Conservation (phyloP, 2,113 vertebrate genomes). For the Paradoxurus hermaphroditus region DNA sequence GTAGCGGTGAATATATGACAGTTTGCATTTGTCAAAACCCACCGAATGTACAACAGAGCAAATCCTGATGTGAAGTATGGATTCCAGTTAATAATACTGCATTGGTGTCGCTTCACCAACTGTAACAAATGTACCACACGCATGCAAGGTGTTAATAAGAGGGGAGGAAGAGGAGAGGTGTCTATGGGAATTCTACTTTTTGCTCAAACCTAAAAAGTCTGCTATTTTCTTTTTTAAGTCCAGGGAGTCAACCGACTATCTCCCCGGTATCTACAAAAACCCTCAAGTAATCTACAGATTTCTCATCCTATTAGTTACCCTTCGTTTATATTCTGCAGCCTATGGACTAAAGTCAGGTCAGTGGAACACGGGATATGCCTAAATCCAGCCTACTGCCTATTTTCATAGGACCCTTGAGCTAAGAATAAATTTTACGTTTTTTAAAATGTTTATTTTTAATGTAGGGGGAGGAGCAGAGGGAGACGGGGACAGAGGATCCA, state of each 20-base stretch:
- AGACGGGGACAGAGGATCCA: no score
- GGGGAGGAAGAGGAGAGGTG: neutral
- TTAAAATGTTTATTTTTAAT: no score
- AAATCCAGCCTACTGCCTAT: neutral
- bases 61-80: neutral
- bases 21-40: neutral
- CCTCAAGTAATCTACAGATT: neutral
- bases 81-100: neutral
- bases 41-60: neutral
- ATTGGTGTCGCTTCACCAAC: neutral
- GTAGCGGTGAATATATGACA: neutral
- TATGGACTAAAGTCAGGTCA: neutral
- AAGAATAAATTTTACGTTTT: neutral
- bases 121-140: neutral
- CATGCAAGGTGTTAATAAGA: no score
- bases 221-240: neutral
- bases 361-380: neutral
- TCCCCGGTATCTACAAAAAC: neutral
- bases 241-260: neutral
- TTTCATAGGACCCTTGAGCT: neutral
- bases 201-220: neutral
- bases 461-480: no score
- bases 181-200: neutral
- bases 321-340: neutral
- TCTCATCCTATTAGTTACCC: neutral